phyloP scores from a whole-genome alignment of 2,888 invertebrate genomes.

The Heliconius erato region DNA sequence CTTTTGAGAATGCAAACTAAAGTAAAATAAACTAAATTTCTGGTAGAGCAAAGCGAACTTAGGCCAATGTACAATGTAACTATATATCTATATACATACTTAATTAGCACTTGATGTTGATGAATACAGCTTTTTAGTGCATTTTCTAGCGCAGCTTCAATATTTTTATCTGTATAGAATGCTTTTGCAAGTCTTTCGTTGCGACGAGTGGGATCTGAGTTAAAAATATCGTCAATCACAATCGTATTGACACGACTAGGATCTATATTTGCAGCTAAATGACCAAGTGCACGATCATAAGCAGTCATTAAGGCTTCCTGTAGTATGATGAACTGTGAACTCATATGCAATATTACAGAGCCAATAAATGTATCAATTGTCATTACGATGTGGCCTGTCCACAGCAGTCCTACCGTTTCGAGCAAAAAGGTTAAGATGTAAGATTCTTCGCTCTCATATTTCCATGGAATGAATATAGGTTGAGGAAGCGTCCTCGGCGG shows the following conservation, averaged over 20 bases:
- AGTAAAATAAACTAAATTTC: no score
- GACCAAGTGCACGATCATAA: constrained; percentile 70
- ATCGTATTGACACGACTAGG: constrained; percentile 51
- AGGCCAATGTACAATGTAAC: neutral
- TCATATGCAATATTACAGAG: constrained; percentile 79
- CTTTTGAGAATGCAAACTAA: no score
- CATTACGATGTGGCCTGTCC: constrained; percentile 83
- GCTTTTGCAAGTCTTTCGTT: constrained; percentile 63
- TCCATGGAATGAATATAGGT: constrained; percentile 82
- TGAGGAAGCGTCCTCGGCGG: constrained; percentile 75
- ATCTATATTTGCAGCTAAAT: constrained; percentile 59
- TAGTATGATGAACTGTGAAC: constrained; percentile 73
- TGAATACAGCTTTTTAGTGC: constrained; percentile 69
- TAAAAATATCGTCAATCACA: constrained; percentile 41
- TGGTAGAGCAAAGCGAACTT: no score
- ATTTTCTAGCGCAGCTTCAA: constrained; percentile 68
- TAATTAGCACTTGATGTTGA: constrained; percentile 78
- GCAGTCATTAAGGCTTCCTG: constrained; percentile 74
- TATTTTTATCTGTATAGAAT: constrained; percentile 64
- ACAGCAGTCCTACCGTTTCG: constrained; percentile 76
- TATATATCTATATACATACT: constrained; percentile 57
- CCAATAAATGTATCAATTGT: constrained; percentile 80
- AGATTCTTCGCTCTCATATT: constrained; percentile 69
- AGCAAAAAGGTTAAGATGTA: constrained; percentile 74
- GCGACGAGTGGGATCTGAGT: constrained; percentile 38